A percentile compares a stretch with the other conserved stretches of the same genome.
These are phyloP conservation scores for Homarus americanus DNA, from an alignment of 1,140 invertebrate species.

Conservation along the genomic window DNA sequence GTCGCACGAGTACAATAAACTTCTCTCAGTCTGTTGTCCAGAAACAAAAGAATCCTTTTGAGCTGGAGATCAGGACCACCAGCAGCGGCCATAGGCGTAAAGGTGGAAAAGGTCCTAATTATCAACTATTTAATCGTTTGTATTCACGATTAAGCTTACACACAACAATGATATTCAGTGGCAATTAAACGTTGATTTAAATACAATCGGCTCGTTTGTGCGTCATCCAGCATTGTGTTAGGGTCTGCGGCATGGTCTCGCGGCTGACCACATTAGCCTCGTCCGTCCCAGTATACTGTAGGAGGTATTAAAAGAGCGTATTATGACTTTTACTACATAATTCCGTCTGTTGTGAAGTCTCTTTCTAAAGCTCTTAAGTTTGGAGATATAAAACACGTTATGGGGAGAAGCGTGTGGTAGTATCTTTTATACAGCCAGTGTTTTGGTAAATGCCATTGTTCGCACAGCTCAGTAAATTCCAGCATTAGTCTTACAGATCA, in stretches of 20 bases:
- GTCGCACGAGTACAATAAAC: background rate
- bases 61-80: conserved; percentile 1
- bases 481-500: background rate
- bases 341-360: no score
- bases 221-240: background rate
- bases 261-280: no score
- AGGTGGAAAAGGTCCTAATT: conserved; percentile 15
- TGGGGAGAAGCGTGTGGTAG: background rate
- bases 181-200: conserved; percentile 44
- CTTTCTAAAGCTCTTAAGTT: no score
- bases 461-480: background rate
- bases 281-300: no score
- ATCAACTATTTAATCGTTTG: conserved; percentile 17
- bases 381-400: no score
- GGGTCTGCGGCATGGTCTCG: no score
- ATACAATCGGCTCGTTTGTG: conserved; percentile 43
- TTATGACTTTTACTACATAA: no score
- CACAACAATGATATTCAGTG: conserved; percentile 20
- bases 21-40: background rate
- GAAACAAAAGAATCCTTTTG: conserved; percentile 10
- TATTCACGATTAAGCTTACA: conserved; percentile 17
- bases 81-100: background rate
- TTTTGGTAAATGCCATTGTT: background rate
- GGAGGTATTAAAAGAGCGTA: no score
- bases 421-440: background rate